Conservation (phyloP, 2,113 vertebrate genomes). For the Grammomys dolichurus region DNA sequence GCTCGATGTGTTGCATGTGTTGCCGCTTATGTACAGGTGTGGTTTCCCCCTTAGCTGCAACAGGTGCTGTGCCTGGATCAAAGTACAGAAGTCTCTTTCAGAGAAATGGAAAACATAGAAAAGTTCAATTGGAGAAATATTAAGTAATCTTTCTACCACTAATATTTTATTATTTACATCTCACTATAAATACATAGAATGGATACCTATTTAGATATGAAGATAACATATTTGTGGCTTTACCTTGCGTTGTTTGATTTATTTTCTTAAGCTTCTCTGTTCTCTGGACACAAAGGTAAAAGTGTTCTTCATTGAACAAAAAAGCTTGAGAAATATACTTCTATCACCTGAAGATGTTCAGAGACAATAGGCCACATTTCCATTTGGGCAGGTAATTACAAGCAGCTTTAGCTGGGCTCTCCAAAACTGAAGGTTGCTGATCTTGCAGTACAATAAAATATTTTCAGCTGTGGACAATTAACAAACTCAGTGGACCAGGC, state of each 20-base stretch:
- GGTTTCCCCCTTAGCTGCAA: neutral
- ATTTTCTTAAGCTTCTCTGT: neutral
- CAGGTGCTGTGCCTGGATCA: neutral
- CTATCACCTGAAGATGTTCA: conserved; percentile 31
- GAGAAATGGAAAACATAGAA: conserved; percentile 5
- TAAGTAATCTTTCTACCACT: neutral
- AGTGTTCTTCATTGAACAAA: conserved; percentile 44
- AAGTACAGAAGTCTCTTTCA: neutral
- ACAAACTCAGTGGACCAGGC: conserved; percentile 76
- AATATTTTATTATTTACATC: neutral
- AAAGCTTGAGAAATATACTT: conserved; percentile 23
- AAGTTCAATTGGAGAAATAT: neutral
- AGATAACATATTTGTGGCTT: neutral
- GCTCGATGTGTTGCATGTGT: neutral
- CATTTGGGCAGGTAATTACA: conserved; percentile 71
- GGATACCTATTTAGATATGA: neutral
- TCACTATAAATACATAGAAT: neutral
- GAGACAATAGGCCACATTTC: conserved; percentile 56
- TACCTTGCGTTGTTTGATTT: conserved; percentile 17
- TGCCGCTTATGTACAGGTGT: neutral
- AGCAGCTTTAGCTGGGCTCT: conserved; percentile 56
- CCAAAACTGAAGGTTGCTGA: conserved; percentile 64
- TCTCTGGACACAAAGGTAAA: neutral
- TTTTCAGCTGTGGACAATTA: conserved; percentile 81
- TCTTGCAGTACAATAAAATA: conserved; percentile 67